phyloP scores from a whole-genome alignment of 2,113 vertebrate genomes.

The Manacus vitellinus region DNA sequence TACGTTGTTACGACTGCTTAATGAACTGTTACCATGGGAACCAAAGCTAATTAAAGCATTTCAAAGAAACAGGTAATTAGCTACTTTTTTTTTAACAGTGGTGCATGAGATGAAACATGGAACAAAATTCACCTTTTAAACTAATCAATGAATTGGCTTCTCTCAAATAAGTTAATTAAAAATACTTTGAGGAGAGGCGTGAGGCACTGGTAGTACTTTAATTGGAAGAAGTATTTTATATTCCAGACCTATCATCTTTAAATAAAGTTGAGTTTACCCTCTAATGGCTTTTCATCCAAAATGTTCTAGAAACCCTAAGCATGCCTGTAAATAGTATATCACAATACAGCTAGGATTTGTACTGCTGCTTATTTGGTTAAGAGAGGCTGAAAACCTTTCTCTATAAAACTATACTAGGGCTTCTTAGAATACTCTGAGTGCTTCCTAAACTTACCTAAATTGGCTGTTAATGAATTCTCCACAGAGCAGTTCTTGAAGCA shows the following conservation, averaged over 20 bases:
- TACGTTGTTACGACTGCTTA: conserved; percentile 92
- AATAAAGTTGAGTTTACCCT: background rate
- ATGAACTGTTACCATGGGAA: conserved; percentile 97
- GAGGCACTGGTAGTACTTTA: background rate
- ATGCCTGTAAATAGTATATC: background rate
- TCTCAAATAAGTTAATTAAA: background rate
- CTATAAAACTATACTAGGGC: background rate
- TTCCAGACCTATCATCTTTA: background rate
- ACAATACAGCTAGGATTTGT: background rate
- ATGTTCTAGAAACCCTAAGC: background rate
- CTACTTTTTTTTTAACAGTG: background rate
- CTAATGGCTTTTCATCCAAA: background rate
- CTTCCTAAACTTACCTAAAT: background rate
- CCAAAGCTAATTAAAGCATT: conserved; percentile 95
- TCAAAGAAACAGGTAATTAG: conserved; percentile 93
- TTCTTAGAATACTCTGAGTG: background rate
- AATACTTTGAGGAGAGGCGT: background rate
- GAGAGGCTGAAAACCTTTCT: background rate
- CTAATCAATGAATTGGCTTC: background rate
- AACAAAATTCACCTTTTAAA: background rate
- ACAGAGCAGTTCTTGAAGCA: background rate
- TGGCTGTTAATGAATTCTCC: background rate
- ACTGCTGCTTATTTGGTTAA: background rate
- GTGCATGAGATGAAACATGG: background rate
- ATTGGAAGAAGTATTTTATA: background rate